A percentile compares a stretch with the other conserved stretches of the same genome.
phyloP scores from a whole-genome alignment of 2,888 invertebrate species.

The Diachrysia chrysitis region DNA sequence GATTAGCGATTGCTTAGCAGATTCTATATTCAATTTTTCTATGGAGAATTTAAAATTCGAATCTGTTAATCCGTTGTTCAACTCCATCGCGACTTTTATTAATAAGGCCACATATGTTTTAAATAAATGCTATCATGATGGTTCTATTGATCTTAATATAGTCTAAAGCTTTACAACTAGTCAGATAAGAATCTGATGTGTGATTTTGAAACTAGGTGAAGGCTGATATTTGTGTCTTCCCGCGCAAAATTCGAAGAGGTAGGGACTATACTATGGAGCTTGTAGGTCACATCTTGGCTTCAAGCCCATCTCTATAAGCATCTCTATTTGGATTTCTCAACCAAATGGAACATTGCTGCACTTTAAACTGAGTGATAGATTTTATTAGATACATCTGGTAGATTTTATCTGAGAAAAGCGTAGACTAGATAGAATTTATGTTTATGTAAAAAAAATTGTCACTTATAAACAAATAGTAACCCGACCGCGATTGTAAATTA shows the following conservation, averaged over 20 bases:
- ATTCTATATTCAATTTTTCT: too few relatives aligned
- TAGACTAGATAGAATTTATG: too few relatives aligned
- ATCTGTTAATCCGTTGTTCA: too few relatives aligned
- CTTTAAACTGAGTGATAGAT: slow-evolving; percentile 20
- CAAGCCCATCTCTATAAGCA: slow-evolving; percentile 48
- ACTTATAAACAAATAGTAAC: too few relatives aligned
- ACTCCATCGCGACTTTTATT: too few relatives aligned
- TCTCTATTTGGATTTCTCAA: slow-evolving; percentile 35
- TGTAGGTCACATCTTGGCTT: slow-evolving; percentile 42
- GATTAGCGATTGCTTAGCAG: too few relatives aligned
- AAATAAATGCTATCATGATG: too few relatives aligned
- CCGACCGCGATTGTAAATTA: too few relatives aligned
- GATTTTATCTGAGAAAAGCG: neutral
- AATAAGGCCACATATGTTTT: too few relatives aligned
- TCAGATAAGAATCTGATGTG: neutral
- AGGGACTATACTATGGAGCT: slow-evolving; percentile 30
- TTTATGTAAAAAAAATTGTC: too few relatives aligned
- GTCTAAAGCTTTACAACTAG: neutral
- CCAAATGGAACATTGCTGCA: slow-evolving; percentile 25
- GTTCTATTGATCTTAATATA: neutral
- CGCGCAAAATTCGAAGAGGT: slow-evolving; percentile 25
- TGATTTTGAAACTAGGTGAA: slow-evolving; percentile 5
- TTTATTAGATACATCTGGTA: neutral
- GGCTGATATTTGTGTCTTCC: slow-evolving; percentile 13
- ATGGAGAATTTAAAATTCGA: too few relatives aligned